Conservation (phyloP, 2,113 vertebrate species). For the Ahaetulla prasina region DNA sequence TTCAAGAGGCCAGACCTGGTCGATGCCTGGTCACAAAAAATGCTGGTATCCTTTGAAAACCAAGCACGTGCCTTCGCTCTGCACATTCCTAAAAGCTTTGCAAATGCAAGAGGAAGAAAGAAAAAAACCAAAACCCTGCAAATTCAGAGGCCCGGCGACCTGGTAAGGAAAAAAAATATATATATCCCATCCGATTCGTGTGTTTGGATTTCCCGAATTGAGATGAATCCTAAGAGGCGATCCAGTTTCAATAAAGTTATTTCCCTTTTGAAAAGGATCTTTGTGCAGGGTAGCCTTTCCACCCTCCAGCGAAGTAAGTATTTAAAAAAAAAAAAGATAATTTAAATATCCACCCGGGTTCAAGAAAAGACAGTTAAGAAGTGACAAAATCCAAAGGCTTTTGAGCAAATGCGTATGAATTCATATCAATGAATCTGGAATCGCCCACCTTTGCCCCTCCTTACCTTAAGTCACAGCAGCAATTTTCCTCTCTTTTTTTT, state of each 20-base stretch:
- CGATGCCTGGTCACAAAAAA: neutral
- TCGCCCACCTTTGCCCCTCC: neutral
- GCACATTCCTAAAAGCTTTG: neutral
- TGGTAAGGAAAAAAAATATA: neutral
- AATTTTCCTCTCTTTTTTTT: neutral
- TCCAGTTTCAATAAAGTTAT: neutral
- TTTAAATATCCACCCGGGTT: neutral
- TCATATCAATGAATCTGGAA: neutral
- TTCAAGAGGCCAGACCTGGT: neutral
- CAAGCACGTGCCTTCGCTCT: neutral
- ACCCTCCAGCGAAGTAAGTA: neutral
- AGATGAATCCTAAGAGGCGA: neutral
- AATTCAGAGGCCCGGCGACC: neutral
- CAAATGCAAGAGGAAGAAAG: neutral
- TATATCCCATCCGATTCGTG: neutral
- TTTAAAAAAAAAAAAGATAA: neutral
- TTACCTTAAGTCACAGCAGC: neutral
- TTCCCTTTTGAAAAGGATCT: neutral
- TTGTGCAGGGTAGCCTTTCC: neutral
- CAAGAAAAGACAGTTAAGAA: too few species aligned
- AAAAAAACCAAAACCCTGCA: neutral
- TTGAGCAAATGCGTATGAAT: slow-evolving; percentile 60
- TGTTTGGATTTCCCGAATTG: too few species aligned
- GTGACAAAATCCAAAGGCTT: slow-evolving; percentile 66
- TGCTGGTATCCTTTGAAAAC: neutral